phyloP scores from a whole-genome alignment of 2,888 invertebrate genomes.

The Gastrophysa polygoni region DNA sequence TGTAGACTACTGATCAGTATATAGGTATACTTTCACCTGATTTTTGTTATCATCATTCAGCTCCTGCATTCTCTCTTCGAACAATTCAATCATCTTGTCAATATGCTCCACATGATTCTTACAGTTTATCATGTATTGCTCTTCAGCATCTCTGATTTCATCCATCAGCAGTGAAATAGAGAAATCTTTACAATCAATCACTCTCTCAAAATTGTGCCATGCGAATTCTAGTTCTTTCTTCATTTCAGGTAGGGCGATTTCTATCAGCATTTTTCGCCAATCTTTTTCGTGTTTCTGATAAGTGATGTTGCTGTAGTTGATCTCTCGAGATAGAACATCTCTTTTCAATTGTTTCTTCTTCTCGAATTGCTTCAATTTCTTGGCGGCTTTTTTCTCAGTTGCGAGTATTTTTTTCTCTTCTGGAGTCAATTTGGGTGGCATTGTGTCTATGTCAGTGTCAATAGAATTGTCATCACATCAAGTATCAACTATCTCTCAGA shows the following conservation, averaged over 20 bases:
- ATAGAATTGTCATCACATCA: background rate
- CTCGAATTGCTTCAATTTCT: constrained; percentile 43
- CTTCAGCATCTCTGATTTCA: constrained; percentile 54
- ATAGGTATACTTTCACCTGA: constrained; percentile 42
- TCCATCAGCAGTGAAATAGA: constrained; percentile 56
- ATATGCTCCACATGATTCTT: constrained; percentile 54
- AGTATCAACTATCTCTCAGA: too few species aligned
- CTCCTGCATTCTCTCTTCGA: constrained; percentile 50
- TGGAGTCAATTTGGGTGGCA: constrained; percentile 34
- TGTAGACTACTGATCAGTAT: too few species aligned
- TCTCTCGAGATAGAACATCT: constrained; percentile 53
- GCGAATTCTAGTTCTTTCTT: constrained; percentile 55
- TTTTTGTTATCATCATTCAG: constrained; percentile 49
- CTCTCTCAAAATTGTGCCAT: constrained; percentile 58
- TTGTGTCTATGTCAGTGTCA: background rate
- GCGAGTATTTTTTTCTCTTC: constrained; percentile 41
- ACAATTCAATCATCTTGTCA: constrained; percentile 52
- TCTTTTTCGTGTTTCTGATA: constrained; percentile 47
- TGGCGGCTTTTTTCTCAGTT: constrained; percentile 42
- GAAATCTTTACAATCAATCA: constrained; percentile 59
- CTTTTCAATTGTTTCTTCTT: constrained; percentile 47
- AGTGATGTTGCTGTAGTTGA: constrained; percentile 53
- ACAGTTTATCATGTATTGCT: constrained; percentile 55
- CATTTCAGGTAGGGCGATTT: constrained; percentile 55
- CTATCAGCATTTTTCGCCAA: constrained; percentile 57